Evolutionary conservation across 1,140 invertebrate genomes (phyloP).

Genomic region (Danaus melanippus): DNA sequence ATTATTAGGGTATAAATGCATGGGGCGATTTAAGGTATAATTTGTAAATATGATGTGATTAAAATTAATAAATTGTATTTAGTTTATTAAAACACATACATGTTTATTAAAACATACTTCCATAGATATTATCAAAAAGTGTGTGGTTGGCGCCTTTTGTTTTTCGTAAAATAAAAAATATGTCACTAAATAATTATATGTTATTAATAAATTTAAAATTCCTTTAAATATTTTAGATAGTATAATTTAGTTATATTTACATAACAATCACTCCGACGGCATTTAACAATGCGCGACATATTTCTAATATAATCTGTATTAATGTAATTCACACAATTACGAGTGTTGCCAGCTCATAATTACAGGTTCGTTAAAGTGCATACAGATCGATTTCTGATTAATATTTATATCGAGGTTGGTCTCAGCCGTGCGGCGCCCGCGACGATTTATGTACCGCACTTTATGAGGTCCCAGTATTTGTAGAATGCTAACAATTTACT

Average conservation of each 20-base stretch:
- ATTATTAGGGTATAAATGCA: too few relatives aligned
- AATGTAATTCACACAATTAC: conserved; percentile 13
- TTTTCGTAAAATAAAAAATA: neutral
- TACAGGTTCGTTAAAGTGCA: conserved; percentile 17
- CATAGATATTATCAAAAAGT: too few relatives aligned
- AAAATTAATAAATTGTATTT: too few relatives aligned
- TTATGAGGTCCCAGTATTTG: neutral
- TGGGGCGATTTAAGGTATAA: too few relatives aligned
- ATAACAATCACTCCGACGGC: too few relatives aligned
- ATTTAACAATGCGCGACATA: too few relatives aligned
- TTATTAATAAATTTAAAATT: conserved; percentile 4
- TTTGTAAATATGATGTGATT: too few relatives aligned
- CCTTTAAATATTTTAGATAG: neutral
- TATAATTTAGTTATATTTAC: too few relatives aligned
- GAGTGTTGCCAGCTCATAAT: conserved; percentile 12
- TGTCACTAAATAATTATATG: neutral
- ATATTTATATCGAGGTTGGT: conserved; percentile 22
- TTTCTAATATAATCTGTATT: conserved; percentile 8
- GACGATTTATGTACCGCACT: conserved; percentile 18
- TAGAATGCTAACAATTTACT: too few relatives aligned
- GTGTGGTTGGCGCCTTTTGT: too few relatives aligned
- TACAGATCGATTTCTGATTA: conserved; percentile 22
- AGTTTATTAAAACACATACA: too few relatives aligned
- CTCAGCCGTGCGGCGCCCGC: conserved; percentile 16
- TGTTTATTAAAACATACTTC: too few relatives aligned